Base-by-base conservation (phyloP, 1,140 invertebrate genomes). In the Tribolium madens region DNA sequence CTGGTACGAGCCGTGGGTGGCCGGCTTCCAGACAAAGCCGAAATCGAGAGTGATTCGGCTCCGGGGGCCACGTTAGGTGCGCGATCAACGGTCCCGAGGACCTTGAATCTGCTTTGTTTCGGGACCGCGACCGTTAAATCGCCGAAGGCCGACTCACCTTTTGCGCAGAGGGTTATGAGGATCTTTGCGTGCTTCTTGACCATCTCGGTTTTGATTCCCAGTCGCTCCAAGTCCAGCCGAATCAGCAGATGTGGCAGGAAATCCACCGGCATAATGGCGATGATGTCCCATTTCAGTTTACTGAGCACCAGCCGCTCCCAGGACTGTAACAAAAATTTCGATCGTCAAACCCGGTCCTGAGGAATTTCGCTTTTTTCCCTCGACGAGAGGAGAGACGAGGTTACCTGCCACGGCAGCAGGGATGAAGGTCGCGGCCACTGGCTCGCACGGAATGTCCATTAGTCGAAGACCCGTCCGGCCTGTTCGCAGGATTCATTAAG, bases 101-200 rank as follows among this genome's bases (percentile, higher is more conserved):
- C 74, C 42, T 68, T 76, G 46, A 64, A 14, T 69, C 15, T 10
- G 13, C 10, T 69, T 36, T 31, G 36, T 76, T 31, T 75, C 57
- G 12, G 33, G 47, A 70, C 15, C n/a, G 47, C 72, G 72, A 73
- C 33, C 50, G 50, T 57, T 33, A 15, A 47, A 52, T 7, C 42
- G 46, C 10, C 52, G 42, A 52, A 18, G 17, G 64, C 72, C 9
- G 42, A 84, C 89, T 90, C 83, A 95, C 93, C 93, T 91, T 92
- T 91, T 21, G 91, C 91, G 77, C 93, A 94, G 33, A 94, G 88
- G 3, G 93, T 89, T 77, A 95, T 93, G 86, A 95, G 93, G 9
- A 92, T 94, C 79, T 93, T 91, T n/a, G 93, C 91, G 83, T 94
- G 93, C 84, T 91, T 90, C 79, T 88, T 88, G 76, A 93, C 89